Evolutionary conservation across 2,888 invertebrate species (phyloP).

Genomic region (Sthenelais limicola): DNA sequence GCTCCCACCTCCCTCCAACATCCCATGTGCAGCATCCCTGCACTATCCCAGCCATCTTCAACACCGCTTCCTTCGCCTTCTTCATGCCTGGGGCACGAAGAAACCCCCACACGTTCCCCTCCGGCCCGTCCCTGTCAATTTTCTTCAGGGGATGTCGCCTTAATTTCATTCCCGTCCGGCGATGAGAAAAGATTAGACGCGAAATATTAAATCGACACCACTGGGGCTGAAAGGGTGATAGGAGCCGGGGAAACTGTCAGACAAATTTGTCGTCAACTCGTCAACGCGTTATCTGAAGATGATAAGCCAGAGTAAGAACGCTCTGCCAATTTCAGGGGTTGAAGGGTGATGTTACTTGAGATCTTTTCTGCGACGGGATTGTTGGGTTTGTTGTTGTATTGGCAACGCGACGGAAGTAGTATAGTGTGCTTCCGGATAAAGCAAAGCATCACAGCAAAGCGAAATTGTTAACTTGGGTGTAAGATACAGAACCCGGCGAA

Average conservation of each 20-base stretch:
- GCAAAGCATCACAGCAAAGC: no score
- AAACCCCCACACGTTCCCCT: background rate
- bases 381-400: no score
- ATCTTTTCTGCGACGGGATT: no score
- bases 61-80: background rate
- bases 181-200: background rate
- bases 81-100: no score
- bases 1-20: background rate
- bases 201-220: constrained; percentile 12
- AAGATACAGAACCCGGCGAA: no score
- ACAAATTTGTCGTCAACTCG: constrained; percentile 10
- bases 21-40: background rate
- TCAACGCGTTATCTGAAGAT: background rate
- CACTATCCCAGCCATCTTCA: background rate
- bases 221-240: constrained; percentile 1
- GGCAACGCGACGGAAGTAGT: no score
- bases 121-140: constrained; percentile 5
- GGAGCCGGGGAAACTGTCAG: background rate
- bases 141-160: constrained; percentile 7
- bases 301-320: background rate
- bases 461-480: no score
- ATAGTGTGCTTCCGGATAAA: no score
- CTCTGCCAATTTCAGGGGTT: constrained; percentile 29
- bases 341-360: constrained; percentile 1
- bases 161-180: constrained; percentile 25